Base-by-base conservation (phyloP, 30 jellyfish, hydroid and myxozoan species). In the Mastigias papua region DNA sequence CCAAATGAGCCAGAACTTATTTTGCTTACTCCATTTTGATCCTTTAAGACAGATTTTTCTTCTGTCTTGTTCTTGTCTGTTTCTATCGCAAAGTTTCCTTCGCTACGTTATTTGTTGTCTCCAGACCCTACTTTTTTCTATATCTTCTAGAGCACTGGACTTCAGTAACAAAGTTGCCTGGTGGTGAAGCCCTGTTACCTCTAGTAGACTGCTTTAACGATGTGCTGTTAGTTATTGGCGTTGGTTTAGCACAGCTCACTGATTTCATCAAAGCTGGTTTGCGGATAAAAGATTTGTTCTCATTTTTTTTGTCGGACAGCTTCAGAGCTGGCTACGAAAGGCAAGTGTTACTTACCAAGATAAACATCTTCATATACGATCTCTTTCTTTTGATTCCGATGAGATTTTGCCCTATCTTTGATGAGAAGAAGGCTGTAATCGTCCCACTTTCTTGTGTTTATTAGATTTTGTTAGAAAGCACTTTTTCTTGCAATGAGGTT, bases 271-370 rank as follows among this genome's bases (percentile, higher is more conserved):
- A 80, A 69, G 73, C 86, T 33, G 95, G 97, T 19, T 73, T 79
- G 17, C 81, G 97, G 32, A 75, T 76, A 23, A 81, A 89, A 78
- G 99, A 96, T 26, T 68, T 96, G 80, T 87, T 96, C 62, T 96
- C 99, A 11, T 96, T 86, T 86, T 73, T 96, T 34, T 74, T 96
- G 11, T 90, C 99, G 16, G 99, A 96, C 73, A 96, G 99, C 61
- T 91, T 96, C 69, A 57, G 98, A 31, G 97, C 97, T 19, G 97
- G 92, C 26, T 96, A 96, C 81, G 99, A 96, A 25, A 81, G 99
- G 99, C 82, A 61, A 35, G 95, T 6, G n/a, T 9, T 0, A 6
- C 13, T 4, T 0, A 4, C 13, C 13, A 8, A 3, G 54, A 37
- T 37, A 3, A 37, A 42, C 13, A 15, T 15, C 48, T 9, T n/a